phyloP scores from a whole-genome alignment of 2,113 vertebrate genomes.

The Melanerpes formicivorus region DNA sequence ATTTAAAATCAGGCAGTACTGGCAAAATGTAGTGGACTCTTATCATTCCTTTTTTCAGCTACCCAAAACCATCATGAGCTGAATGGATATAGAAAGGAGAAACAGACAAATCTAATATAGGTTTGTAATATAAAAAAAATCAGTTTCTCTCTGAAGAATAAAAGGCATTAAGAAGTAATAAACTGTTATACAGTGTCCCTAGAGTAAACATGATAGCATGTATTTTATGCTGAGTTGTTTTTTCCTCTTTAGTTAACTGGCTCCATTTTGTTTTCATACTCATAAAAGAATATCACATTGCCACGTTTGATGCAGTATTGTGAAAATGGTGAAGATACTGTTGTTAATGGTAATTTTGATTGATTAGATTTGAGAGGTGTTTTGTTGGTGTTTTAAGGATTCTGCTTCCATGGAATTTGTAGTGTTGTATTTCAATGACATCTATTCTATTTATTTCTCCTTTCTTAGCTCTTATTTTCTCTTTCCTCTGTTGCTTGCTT shows the following conservation, averaged over 20 bases:
- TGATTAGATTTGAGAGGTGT: neutral
- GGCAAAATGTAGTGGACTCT: neutral
- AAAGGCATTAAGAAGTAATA: conserved; percentile 45
- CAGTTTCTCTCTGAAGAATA: conserved; percentile 41
- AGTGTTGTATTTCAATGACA: neutral
- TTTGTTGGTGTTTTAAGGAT: neutral
- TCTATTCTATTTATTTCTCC: neutral
- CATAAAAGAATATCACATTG: neutral
- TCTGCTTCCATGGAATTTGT: neutral
- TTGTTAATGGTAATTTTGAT: neutral
- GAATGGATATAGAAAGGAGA: conserved; percentile 11
- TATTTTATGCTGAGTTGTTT: conserved; percentile 30
- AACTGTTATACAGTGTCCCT: neutral
- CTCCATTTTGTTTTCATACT: conserved; percentile 5
- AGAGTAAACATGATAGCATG: conserved; percentile 15
- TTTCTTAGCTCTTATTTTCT: neutral
- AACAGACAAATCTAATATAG: conserved; percentile 24
- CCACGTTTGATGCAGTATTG: neutral
- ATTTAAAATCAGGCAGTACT: neutral
- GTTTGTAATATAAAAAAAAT: conserved; percentile 44
- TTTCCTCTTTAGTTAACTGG: conserved; percentile 8
- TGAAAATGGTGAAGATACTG: neutral
- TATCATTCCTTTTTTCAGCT: neutral
- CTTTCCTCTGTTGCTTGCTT: neutral
- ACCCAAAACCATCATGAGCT: neutral